These are phyloP conservation scores for silkworm (Bombyx mori) DNA, from an alignment of 1,140 invertebrate genomes.

Conservation along the genomic window DNA sequence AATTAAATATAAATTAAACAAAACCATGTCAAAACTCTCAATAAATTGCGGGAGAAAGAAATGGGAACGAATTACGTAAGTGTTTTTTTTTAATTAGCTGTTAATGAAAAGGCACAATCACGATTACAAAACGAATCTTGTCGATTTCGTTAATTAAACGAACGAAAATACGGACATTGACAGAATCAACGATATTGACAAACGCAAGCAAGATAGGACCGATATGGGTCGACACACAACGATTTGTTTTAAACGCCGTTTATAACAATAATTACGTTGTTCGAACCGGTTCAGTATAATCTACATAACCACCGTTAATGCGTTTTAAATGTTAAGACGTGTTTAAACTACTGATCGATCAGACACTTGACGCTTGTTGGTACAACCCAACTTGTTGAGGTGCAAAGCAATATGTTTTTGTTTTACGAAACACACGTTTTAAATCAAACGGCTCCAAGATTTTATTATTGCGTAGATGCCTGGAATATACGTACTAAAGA, in stretches of 20 bases:
- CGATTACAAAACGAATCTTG: constrained; percentile 41
- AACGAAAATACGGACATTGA: constrained; percentile 16
- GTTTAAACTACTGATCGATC: background rate
- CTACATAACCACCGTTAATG: background rate
- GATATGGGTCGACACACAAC: constrained; percentile 20
- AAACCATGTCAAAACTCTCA: no score
- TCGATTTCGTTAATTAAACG: constrained; percentile 33
- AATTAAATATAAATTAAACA: no score
- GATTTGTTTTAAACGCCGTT: constrained; percentile 51
- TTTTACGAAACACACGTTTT: no score
- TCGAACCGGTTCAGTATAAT: constrained; percentile 33
- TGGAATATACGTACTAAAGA: no score
- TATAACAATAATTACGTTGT: constrained; percentile 50
- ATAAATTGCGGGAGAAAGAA: constrained; percentile 5
- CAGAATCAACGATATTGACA: constrained; percentile 33
- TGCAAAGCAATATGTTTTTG: no score
- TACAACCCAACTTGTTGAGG: no score
- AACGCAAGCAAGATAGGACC: constrained; percentile 27
- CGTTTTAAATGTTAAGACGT: background rate
- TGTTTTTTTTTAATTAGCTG: constrained; percentile 19
- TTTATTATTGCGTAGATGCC: no score
- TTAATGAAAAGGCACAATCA: constrained; percentile 33
- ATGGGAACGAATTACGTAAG: constrained; percentile 19
- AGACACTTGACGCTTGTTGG: no score
- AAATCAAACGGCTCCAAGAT: no score